These are phyloP conservation scores for Montipora cactus DNA, from an alignment of 64 coral and sea anemone species.

Conservation along the genomic window DNA sequence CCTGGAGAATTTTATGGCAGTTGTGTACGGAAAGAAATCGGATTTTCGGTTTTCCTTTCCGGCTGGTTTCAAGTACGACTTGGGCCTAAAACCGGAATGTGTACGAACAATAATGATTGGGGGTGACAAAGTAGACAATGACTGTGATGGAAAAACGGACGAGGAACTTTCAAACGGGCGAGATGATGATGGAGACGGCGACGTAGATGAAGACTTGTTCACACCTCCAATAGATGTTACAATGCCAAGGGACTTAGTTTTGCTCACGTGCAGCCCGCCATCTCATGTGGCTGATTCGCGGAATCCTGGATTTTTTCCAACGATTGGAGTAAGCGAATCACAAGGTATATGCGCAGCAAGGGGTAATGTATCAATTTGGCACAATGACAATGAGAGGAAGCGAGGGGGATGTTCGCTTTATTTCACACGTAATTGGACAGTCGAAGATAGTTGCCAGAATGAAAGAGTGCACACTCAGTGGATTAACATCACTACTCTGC, in stretches of 20 bases:
- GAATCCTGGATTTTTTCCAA: background rate
- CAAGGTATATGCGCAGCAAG: slow-evolving; percentile 20
- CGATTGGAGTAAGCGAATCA: background rate
- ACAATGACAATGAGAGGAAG: background rate
- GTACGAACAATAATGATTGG: background rate
- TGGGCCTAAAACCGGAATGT: background rate
- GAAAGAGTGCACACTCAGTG: background rate
- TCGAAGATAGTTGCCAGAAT: slow-evolving; percentile 46
- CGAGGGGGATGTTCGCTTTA: no score
- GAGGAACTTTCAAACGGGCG: slow-evolving; percentile 51
- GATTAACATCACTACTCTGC: background rate
- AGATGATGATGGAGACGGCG: slow-evolving; percentile 53
- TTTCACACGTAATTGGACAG: slow-evolving; percentile 17
- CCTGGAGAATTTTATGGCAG: background rate
- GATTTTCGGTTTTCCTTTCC: slow-evolving; percentile 18
- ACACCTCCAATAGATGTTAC: background rate
- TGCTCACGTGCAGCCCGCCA: background rate
- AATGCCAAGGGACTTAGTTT: slow-evolving; percentile 28
- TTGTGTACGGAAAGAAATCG: slow-evolving; percentile 2
- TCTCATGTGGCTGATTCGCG: background rate
- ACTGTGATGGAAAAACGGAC: slow-evolving; percentile 63
- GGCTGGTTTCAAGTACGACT: slow-evolving; percentile 4
- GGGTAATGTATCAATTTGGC: background rate
- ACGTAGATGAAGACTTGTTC: slow-evolving; percentile 36
- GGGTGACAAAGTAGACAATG: slow-evolving; percentile 62